Conservation (phyloP, 2,113 vertebrate species). For the Mormoops blainvillei region DNA sequence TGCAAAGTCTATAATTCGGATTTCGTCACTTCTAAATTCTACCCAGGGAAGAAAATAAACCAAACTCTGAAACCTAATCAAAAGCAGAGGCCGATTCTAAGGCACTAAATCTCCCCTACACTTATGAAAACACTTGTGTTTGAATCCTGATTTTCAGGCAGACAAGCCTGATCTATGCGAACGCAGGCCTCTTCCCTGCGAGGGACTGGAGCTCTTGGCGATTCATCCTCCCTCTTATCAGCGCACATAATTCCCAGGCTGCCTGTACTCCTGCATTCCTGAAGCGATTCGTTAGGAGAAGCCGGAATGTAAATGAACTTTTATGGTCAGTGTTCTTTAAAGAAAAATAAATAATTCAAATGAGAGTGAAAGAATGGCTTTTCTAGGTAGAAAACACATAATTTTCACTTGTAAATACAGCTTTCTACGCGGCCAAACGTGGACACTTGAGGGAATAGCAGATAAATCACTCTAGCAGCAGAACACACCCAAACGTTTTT, state of each 20-base stretch:
- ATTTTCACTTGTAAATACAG: constrained; percentile 30
- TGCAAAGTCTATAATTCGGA: not conserved
- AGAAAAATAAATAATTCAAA: constrained; percentile 55
- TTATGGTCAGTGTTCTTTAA: not conserved
- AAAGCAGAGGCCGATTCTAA: not conserved
- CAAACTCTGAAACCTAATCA: not conserved
- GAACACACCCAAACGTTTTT: not conserved
- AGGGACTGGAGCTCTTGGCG: fast-evolving
- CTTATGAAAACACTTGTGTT: not conserved
- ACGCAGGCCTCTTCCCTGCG: fast-evolving
- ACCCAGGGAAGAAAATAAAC: not conserved
- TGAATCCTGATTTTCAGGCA: not conserved
- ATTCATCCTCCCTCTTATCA: not conserved
- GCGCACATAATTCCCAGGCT: fast-evolving
- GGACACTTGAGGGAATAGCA: not conserved
- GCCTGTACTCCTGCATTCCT: not conserved
- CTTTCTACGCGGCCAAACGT: not conserved
- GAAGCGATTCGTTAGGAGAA: not conserved
- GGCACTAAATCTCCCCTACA: not conserved
- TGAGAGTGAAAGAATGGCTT: not conserved
- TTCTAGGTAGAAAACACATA: not conserved
- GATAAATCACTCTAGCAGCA: not conserved
- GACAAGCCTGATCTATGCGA: fast-evolving
- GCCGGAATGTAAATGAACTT: not conserved
- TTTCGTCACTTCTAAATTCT: not conserved